Evolutionary conservation across 1,140 invertebrate species (phyloP), one percentile per base, ranked within the genome.

Genomic region (Leptonema lineaticorne): DNA sequence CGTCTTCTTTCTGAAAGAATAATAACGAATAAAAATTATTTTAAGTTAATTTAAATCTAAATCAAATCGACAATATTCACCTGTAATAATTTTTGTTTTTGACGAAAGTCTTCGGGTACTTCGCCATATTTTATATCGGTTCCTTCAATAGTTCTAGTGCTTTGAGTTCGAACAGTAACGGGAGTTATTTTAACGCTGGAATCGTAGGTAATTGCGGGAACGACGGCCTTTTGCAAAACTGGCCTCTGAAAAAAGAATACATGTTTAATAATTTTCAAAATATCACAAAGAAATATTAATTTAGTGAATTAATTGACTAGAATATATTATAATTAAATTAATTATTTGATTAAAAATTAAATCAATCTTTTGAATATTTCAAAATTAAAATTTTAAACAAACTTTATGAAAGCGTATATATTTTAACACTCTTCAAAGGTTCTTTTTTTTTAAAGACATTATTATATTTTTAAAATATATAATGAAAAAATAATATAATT

Each of bases 81-180:
- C 63, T 73, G 72, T 60, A 73, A 71, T n/a, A 70, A 28, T 56
- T 69, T 63, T 53, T 59, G 57, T 1, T 57, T 66, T 24, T 9
- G 18, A 1, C 30, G 45, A 11, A 70, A 8, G 2, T 64, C 56
- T 27, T 68, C 62, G 26, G 28, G 8, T 4, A 70, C 20, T 0
- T 62, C 56, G 0, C 28, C 16, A 48, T 65, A 69, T 41, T 29
- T 24, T 5, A 26, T 14, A 29, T 63, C 53, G 18, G 71, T 59
- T 16, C 63, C 67, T 16, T 62, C 48, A 14, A 70, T 63, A 11
- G 16, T 30, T 37, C 37, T 72, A 22, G 59, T 46, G 26, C 14
- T 20, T 22, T 46, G 46, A 22, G 1, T 1, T 26, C 26, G 2
- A 5, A 46, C 37, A 33, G 18, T 62, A 14, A 72, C 30, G 1